Conservation (phyloP, 2,888 invertebrate genomes). For the Gastrophysa polygoni region DNA sequence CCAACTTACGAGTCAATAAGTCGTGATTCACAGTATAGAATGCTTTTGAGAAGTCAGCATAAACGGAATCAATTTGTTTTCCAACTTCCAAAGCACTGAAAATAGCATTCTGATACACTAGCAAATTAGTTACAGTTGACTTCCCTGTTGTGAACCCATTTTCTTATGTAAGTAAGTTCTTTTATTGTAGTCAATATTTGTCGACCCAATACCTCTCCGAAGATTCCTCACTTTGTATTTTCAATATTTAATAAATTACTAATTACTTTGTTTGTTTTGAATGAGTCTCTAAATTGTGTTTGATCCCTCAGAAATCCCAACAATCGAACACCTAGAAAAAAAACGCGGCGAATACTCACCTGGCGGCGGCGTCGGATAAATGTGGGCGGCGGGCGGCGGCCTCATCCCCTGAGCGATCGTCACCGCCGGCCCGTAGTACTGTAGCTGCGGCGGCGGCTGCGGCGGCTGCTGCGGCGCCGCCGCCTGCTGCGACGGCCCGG, state of each 20-base stretch:
- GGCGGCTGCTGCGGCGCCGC: slow-evolving; percentile 37
- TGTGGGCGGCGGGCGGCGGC: slow-evolving; percentile 31
- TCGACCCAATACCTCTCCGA: too few relatives aligned
- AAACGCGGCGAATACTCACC: slow-evolving; percentile 33
- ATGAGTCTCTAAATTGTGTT: too few relatives aligned
- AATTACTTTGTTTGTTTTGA: too few relatives aligned
- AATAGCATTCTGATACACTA: not conserved
- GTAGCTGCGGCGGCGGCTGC: slow-evolving; percentile 37
- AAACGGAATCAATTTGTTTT: not conserved
- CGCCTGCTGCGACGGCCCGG: slow-evolving; percentile 38
- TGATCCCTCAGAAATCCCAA: too few relatives aligned
- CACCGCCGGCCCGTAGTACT: slow-evolving; percentile 41
- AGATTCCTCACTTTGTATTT: too few relatives aligned
- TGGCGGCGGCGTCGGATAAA: slow-evolving; percentile 43
- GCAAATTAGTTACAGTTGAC: not conserved
- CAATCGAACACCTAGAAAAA: too few relatives aligned
- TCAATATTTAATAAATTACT: too few relatives aligned
- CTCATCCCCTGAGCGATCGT: slow-evolving; percentile 38
- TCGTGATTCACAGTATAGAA: too few relatives aligned
- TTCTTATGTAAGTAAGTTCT: too few relatives aligned
- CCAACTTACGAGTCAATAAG: too few relatives aligned
- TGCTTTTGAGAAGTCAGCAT: too few relatives aligned
- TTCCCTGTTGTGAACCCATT: not conserved
- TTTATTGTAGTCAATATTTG: too few relatives aligned
- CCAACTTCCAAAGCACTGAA: not conserved